phyloP scores from a whole-genome alignment of 2,797 vertebrate species.

The Periparus ater region DNA sequence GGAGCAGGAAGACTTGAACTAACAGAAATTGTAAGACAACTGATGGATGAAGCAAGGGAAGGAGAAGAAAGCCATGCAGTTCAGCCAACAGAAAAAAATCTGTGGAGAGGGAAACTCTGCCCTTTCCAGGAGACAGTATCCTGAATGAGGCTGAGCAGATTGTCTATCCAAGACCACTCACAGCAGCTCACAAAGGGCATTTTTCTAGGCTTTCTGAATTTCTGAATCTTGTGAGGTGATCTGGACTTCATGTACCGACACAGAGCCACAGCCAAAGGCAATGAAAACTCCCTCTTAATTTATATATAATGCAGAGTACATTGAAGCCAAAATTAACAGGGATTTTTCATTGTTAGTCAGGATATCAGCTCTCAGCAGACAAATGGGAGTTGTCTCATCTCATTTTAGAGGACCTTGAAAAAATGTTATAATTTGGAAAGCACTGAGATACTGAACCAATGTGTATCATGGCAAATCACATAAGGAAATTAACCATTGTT shows the following conservation, averaged over 20 bases:
- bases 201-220: not conserved
- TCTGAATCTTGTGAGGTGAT: not conserved
- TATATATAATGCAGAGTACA: not conserved
- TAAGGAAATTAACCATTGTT: not conserved
- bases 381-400: not conserved
- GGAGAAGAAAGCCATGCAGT: not conserved
- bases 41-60: not conserved
- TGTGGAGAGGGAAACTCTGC: not conserved
- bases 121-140: not conserved
- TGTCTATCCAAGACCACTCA: accelerated
- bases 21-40: not conserved
- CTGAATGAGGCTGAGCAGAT: not conserved
- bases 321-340: not conserved
- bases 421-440: not conserved
- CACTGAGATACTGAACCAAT: not conserved
- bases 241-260: not conserved
- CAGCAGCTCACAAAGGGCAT: not conserved
- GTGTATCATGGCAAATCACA: not conserved
- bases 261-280: not conserved
- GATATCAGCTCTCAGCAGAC: not conserved
- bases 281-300: not conserved
- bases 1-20: not conserved
- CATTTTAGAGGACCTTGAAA: not conserved
- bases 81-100: not conserved
- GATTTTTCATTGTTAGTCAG: not conserved